Base-by-base conservation (phyloP, 2,113 vertebrate genomes). In the Xiphophorus maculatus region DNA sequence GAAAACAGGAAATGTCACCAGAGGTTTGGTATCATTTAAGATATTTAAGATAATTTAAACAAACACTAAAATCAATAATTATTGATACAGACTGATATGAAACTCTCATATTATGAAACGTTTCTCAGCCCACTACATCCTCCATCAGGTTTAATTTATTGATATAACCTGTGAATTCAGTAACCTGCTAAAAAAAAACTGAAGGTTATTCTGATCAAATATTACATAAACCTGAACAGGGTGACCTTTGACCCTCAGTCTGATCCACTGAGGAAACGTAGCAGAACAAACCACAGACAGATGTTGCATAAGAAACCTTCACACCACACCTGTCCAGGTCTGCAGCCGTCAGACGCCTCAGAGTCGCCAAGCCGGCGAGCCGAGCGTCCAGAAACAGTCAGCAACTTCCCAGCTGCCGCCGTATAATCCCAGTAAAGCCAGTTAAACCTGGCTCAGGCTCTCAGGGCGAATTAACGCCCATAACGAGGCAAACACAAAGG, bases 341-440 rank as follows among this genome's bases (percentile, higher is more conserved):
- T 33, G 32, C 32, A 66, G 25, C 63, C 9, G 10, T 58, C 75
- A 73, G 72, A 73, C 7, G 1, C 28, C 83, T 66, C 42, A 27
- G 28, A 28, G 28, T 28, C 28, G 28, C 28, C 28, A 28, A 28
- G 28, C 28, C 28, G 28, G 28, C 28, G 8, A 5, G 42, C 67
- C 11, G 0, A 37, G 70, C 4, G 63, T 63, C 2, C 22, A 73
- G 77, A 76, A 65, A 60, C 33, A 63, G 76, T 92, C 84, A 82
- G 82, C 74, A 13, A 66, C 85, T 75, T 68, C 69, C 27, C 42
- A 3, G 12, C 68, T 68, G 73, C 63, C 8, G 62, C 75, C 35
- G 58, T 63, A 80, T 85, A 83, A 84, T 81, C 74, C 61, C 51
- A 82, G 86, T 81, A 80, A 84, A 79, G 27, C 1, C 61, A 66